Evolutionary conservation across 2,797 vertebrate species (phyloP).

Genomic region (Potorous gilbertii): DNA sequence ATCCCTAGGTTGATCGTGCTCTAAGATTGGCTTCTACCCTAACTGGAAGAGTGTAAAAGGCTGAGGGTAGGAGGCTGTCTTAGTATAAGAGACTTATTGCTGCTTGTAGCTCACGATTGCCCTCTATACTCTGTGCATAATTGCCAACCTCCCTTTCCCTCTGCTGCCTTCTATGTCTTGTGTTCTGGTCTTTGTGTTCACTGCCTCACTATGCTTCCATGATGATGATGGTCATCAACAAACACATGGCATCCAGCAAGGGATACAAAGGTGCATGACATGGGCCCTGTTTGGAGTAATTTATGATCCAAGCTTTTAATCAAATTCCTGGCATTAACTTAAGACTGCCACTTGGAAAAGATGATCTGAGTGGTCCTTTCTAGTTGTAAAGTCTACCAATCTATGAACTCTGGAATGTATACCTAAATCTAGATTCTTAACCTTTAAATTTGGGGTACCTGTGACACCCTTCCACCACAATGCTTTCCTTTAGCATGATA

Average conservation of each 20-base stretch:
- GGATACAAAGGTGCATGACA: background rate
- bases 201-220: background rate
- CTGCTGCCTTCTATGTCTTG: background rate
- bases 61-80: background rate
- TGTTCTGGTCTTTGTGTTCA: background rate
- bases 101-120: background rate
- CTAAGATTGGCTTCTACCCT: constrained; percentile 12
- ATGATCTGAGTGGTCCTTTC: background rate
- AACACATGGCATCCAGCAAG: background rate
- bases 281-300: background rate
- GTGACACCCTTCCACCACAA: background rate
- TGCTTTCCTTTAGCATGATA: background rate
- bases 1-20: background rate
- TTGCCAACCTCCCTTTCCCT: background rate
- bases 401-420: background rate
- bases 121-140: background rate
- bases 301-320: background rate
- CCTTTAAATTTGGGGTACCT: constrained; percentile 14
- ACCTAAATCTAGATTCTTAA: background rate
- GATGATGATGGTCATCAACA: background rate
- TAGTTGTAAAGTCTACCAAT: background rate
- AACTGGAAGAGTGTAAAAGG: background rate
- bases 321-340: background rate
- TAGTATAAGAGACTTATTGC: constrained; percentile 9
- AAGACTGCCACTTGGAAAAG: background rate